phyloP scores from a whole-genome alignment of 2,113 vertebrate genomes.

The Crocuta crocuta region DNA sequence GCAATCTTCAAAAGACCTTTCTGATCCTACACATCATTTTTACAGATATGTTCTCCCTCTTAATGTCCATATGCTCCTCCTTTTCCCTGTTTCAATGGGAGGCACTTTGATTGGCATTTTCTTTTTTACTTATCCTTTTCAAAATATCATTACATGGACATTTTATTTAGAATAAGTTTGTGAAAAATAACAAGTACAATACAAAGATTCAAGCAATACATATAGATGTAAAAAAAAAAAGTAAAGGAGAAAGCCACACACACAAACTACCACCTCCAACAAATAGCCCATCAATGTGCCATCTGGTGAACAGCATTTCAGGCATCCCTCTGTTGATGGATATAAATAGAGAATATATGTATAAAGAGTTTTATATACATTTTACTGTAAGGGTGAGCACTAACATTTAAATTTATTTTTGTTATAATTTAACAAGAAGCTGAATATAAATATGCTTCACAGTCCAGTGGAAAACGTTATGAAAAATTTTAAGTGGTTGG shows the following conservation, averaged over 20 bases:
- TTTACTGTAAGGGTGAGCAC: neutral
- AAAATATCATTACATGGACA: neutral
- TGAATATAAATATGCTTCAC: neutral
- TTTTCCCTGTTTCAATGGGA: neutral
- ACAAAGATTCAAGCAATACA: neutral
- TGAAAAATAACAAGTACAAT: neutral
- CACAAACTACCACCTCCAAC: neutral
- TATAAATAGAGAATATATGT: neutral
- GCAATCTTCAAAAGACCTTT: neutral
- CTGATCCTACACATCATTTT: neutral
- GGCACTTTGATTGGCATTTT: neutral
- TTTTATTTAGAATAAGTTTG: neutral
- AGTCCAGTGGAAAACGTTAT: neutral
- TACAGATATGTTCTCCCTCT: neutral
- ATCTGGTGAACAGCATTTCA: neutral
- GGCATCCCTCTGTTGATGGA: neutral
- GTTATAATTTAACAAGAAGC: constrained; percentile 26
- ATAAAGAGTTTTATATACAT: neutral
- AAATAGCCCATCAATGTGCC: neutral
- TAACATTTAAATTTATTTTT: constrained; percentile 6
- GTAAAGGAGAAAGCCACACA: neutral
- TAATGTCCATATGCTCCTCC: neutral
- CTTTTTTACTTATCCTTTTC: neutral
- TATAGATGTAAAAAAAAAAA: neutral
- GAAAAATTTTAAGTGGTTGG: neutral